Percentiles rank a stretch among this genome's conserved stretches.
Evolutionary conservation across 2,113 vertebrate species (phyloP).

Genomic region (Rhynchopsitta pachyrhyncha): DNA sequence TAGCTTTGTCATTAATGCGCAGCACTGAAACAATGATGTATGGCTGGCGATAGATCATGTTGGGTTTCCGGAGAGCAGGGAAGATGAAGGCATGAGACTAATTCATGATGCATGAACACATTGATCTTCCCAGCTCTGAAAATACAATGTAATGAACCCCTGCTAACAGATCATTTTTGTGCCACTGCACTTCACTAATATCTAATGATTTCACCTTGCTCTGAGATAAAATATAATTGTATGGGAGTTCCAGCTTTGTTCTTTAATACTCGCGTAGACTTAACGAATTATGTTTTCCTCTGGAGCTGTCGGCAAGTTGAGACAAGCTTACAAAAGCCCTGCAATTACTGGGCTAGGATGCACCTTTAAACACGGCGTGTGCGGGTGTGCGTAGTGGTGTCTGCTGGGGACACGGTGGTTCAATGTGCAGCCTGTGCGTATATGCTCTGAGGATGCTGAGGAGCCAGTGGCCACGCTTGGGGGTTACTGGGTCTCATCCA

Average conservation of each 20-base stretch:
- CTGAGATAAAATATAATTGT: slow-evolving; percentile 81
- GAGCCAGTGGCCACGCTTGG: neutral
- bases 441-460: neutral
- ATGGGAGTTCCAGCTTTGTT: slow-evolving; percentile 81
- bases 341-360: slow-evolving; percentile 29
- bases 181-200: slow-evolving; percentile 81
- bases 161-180: slow-evolving; percentile 83
- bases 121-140: slow-evolving; percentile 81
- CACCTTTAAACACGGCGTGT: neutral
- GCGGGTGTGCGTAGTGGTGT: neutral
- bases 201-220: slow-evolving; percentile 84
- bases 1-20: slow-evolving; percentile 67
- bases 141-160: slow-evolving; percentile 84
- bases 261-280: slow-evolving; percentile 56
- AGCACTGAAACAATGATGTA: slow-evolving; percentile 73
- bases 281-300: slow-evolving; percentile 73
- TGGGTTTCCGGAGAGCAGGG: slow-evolving; percentile 79
- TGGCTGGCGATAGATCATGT: slow-evolving; percentile 77
- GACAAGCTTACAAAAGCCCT: slow-evolving; percentile 49
- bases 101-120: slow-evolving; percentile 82
- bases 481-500: neutral
- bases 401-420: fast-evolving
- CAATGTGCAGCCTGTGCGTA: fast-evolving
- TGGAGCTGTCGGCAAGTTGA: slow-evolving; percentile 64
- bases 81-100: slow-evolving; percentile 74